These are phyloP conservation scores for Brachionus plicatilis DNA, from an alignment of 1,140 invertebrate species.

Conservation along the genomic window DNA sequence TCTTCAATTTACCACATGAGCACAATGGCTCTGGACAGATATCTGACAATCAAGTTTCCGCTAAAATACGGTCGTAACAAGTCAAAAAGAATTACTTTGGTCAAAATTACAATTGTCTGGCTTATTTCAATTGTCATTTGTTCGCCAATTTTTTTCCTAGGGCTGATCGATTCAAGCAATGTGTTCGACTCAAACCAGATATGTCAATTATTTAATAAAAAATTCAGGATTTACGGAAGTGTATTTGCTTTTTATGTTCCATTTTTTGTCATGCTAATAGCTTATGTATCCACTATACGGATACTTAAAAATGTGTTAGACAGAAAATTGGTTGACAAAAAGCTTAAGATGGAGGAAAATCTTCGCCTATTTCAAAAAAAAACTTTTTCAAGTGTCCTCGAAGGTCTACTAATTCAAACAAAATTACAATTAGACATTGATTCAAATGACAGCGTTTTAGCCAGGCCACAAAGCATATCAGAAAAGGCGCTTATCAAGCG, in stretches of 20 bases:
- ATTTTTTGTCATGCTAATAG: constrained; percentile 28
- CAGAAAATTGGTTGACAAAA: constrained; percentile 5
- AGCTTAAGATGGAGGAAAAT: constrained; percentile 28
- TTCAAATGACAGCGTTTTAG: neutral
- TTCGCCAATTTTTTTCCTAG: constrained; percentile 76
- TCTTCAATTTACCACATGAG: constrained; percentile 72
- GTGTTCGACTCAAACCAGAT: constrained; percentile 49
- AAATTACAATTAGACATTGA: neutral
- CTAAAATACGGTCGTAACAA: constrained; percentile 79
- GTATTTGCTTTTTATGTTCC: constrained; percentile 85
- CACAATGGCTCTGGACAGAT: constrained; percentile 58
- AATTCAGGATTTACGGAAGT: constrained; percentile 84
- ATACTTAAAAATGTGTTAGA: constrained; percentile 14
- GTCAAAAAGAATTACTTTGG: constrained; percentile 70
- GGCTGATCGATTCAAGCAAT: constrained; percentile 61
- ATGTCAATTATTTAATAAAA: constrained; percentile 60
- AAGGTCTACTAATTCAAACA: constrained; percentile 18
- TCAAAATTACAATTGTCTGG: constrained; percentile 85
- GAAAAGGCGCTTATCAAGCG: neutral
- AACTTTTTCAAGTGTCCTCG: constrained; percentile 8
- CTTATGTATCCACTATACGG: constrained; percentile 24
- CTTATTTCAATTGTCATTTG: constrained; percentile 79
- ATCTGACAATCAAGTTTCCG: constrained; percentile 79
- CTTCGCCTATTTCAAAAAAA: constrained; percentile 10
- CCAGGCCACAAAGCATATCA: neutral